phyloP scores from a whole-genome alignment of 2,113 vertebrate genomes.

The Leuciscus idus region DNA sequence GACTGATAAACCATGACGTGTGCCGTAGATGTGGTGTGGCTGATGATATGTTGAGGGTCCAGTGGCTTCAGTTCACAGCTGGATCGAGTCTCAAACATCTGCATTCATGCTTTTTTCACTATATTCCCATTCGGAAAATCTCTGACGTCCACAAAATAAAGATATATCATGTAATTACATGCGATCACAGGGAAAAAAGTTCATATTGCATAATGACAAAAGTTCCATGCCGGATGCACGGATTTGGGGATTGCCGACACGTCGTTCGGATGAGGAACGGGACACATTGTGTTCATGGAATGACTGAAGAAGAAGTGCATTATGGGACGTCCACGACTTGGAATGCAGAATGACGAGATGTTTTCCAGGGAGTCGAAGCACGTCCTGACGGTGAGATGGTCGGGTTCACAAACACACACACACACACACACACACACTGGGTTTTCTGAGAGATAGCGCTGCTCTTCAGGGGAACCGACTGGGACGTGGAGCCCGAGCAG shows the following conservation, averaged over 20 bases:
- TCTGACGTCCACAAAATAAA: neutral
- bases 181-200: neutral
- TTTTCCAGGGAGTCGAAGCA: neutral
- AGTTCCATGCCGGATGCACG: neutral
- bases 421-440: neutral
- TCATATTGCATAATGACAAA: constrained; percentile 12
- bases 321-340: neutral
- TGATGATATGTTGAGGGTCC: too few species aligned
- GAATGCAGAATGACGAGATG: neutral
- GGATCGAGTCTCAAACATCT: neutral
- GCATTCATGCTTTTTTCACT: neutral
- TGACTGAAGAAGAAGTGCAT: constrained; percentile 16
- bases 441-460: neutral
- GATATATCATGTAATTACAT: constrained; percentile 9
- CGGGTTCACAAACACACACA: constrained; percentile 3
- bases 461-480: neutral
- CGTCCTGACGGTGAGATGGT: neutral
- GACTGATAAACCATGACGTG: neutral
- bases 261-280: neutral
- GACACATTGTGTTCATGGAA: neutral
- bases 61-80: neutral
- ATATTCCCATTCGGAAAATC: neutral
- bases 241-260: neutral
- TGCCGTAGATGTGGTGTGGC: too few species aligned
- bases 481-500: neutral